These are phyloP conservation scores for Apamea sordens DNA, from an alignment of 2,888 invertebrate species.

Conservation along the genomic window DNA sequence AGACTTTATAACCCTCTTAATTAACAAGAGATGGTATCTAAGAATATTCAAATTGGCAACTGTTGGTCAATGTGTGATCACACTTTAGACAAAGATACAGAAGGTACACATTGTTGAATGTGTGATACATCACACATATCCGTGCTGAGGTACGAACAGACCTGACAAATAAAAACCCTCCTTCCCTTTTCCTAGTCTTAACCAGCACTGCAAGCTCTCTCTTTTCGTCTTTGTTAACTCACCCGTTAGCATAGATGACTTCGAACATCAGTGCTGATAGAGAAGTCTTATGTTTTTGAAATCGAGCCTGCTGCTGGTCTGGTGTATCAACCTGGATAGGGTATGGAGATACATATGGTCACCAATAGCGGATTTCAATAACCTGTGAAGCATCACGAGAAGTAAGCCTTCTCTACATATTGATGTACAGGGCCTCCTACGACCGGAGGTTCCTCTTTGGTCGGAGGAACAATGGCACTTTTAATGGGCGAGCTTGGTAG, in stretches of 20 bases:
- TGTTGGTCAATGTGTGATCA: not conserved
- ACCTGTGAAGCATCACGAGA: too few relatives aligned
- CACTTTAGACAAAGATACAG: not conserved
- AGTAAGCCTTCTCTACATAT: constrained; percentile 34
- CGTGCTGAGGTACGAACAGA: not conserved
- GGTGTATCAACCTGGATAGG: not conserved
- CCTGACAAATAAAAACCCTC: not conserved
- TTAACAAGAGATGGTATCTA: constrained; percentile 47
- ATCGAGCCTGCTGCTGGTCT: not conserved
- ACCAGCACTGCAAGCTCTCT: too few relatives aligned
- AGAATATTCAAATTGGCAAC: constrained; percentile 52
- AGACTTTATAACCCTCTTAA: constrained; percentile 27
- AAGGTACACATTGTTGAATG: constrained; percentile 8
- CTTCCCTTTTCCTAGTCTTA: not conserved
- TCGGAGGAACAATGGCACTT: constrained; percentile 60
- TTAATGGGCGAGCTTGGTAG: constrained; percentile 61
- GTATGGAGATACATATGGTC: not conserved
- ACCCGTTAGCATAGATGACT: too few relatives aligned
- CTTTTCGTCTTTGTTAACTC: not conserved
- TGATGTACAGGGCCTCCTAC: not conserved
- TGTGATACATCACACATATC: not conserved
- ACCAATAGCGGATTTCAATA: not conserved
- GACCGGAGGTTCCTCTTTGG: not conserved
- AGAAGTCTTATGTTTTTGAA: not conserved
- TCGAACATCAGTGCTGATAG: not conserved